Conservation (phyloP, 2,113 vertebrate species). For the Anhinga anhinga region DNA sequence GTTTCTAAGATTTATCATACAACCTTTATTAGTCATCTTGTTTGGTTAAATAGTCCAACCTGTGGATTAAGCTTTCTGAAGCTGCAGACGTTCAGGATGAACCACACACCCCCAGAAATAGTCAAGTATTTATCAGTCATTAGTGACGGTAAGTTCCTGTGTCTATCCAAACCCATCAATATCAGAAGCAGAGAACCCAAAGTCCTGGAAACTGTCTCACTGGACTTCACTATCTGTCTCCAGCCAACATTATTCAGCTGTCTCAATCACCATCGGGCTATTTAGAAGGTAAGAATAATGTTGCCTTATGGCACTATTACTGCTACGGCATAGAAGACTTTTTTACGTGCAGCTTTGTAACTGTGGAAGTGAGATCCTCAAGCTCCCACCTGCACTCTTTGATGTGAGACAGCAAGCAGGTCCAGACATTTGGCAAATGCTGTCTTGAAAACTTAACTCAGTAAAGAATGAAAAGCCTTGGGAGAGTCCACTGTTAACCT, state of each 20-base stretch:
- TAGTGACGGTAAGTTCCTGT: not conserved
- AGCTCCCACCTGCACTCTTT: not conserved
- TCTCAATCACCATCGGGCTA: not conserved
- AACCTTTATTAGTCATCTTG: not conserved
- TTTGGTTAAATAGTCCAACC: not conserved
- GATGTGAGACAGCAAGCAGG: not conserved
- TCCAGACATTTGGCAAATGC: not conserved
- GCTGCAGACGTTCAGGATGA: not conserved
- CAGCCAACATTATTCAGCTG: not conserved
- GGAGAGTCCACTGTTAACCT: not conserved
- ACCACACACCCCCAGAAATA: rapidly evolving
- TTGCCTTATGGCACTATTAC: not conserved
- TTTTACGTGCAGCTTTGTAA: not conserved
- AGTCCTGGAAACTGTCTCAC: not conserved
- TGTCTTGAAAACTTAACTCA: not conserved
- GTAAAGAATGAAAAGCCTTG: not conserved
- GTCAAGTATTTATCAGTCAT: not conserved
- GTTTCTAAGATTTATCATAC: not conserved
- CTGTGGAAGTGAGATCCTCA: not conserved
- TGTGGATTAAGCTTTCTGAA: not conserved
- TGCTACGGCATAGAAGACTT: not conserved
- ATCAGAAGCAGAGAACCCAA: not conserved
- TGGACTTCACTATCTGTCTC: not conserved
- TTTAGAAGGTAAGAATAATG: not conserved
- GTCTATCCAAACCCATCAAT: not conserved